phyloP scores from a whole-genome alignment of 2,113 vertebrate species.

The Myrmecobius fasciatus region DNA sequence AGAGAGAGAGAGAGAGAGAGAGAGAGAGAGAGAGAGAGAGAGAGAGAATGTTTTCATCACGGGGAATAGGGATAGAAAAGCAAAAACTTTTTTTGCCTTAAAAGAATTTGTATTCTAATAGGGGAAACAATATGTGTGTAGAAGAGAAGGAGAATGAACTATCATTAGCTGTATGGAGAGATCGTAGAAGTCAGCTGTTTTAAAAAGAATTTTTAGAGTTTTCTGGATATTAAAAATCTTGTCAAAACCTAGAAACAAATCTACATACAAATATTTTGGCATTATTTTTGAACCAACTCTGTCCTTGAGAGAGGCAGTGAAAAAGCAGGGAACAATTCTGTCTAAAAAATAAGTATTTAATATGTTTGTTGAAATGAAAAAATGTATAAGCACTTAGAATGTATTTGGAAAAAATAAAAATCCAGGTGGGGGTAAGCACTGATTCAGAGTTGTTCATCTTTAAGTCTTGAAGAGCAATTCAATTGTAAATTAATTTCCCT shows the following conservation, averaged over 20 bases:
- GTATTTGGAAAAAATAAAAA: background rate
- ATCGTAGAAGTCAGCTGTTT: background rate
- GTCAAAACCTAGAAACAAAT: slow-evolving; percentile 17
- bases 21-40: too few species aligned
- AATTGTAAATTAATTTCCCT: background rate
- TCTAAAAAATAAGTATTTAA: background rate
- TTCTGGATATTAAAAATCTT: background rate
- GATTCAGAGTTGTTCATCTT: background rate
- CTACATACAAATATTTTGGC: background rate
- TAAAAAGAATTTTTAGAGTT: background rate
- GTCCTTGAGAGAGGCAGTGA: background rate
- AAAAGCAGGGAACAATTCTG: background rate
- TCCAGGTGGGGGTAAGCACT: background rate
- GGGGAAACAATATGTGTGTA: background rate
- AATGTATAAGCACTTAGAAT: background rate
- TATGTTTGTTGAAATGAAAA: background rate
- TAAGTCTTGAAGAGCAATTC: background rate
- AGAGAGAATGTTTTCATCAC: background rate
- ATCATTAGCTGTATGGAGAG: background rate
- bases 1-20: too few species aligned
- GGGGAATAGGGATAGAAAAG: background rate
- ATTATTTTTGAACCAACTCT: background rate
- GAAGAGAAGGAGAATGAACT: background rate
- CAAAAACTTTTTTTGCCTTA: background rate
- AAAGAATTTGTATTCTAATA: background rate